A percentile compares a stretch with the other conserved stretches of the same genome.
phyloP scores from a whole-genome alignment of 37 sponge, comb jelly and placozoan genomes.

The Beroe forskalii region DNA sequence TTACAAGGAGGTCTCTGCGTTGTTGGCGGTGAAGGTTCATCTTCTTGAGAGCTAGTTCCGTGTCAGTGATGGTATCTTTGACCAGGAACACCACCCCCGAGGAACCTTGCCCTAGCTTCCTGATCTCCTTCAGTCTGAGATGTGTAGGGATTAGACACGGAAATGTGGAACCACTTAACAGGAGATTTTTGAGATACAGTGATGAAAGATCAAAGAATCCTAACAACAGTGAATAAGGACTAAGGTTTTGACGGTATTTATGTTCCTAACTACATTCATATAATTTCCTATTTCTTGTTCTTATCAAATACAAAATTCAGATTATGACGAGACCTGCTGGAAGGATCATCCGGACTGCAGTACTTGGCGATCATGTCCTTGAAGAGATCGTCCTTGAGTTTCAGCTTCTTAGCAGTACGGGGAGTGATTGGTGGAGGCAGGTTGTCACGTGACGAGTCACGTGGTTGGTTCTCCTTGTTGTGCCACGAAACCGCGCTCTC shows the following conservation, averaged over 20 bases:
- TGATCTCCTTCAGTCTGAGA: constrained; percentile 43
- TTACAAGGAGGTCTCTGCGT: constrained; percentile 87
- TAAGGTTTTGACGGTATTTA: no score
- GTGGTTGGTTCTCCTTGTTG: neutral
- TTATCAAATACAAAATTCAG: no score
- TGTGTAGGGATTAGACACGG: no score
- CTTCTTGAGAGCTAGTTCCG: constrained; percentile 82
- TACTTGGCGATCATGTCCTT: constrained; percentile 61
- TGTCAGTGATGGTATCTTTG: constrained; percentile 60
- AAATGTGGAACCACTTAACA: no score
- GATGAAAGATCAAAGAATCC: no score
- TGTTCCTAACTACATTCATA: no score
- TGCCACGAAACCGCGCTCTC: neutral
- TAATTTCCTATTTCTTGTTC: no score
- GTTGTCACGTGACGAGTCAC: neutral
- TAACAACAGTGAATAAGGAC: no score
- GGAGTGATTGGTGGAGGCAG: constrained; percentile 49
- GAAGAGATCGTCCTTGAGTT: constrained; percentile 60
- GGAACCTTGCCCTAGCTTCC: constrained; percentile 77
- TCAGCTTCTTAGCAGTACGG: constrained; percentile 60
- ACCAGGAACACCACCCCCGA: constrained; percentile 84
- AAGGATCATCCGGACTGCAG: constrained; percentile 40
- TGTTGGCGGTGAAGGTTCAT: constrained; percentile 92
- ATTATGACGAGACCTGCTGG: no score
- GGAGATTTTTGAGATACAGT: no score